Evolutionary conservation across 2,797 vertebrate genomes (phyloP).

Genomic region (Sarcoramphus papa): DNA sequence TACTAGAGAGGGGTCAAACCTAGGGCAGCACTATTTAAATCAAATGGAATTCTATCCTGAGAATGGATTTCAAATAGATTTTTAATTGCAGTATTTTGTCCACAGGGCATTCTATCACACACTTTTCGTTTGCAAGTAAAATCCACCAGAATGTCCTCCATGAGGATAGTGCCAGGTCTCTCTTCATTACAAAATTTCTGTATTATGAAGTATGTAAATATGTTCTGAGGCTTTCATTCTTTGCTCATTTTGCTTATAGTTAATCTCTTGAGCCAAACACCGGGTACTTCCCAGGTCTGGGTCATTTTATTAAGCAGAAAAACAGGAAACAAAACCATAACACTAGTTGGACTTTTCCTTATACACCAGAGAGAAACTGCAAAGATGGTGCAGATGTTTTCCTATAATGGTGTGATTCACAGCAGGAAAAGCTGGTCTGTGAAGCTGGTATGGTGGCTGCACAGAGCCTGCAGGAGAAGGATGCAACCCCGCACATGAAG

Average conservation of each 20-base stretch:
- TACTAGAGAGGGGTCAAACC: conserved; percentile 8
- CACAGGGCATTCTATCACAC: background rate
- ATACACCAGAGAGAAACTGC: background rate
- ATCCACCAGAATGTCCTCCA: background rate
- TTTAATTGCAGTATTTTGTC: conserved; percentile 36
- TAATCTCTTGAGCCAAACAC: background rate
- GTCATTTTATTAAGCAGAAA: background rate
- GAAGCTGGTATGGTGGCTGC: background rate
- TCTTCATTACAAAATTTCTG: background rate
- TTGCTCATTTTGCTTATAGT: background rate
- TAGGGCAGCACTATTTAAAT: conserved; percentile 27
- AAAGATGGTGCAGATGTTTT: background rate
- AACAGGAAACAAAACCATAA: background rate
- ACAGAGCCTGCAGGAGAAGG: background rate
- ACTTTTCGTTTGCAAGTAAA: background rate
- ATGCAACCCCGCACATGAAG: accelerated
- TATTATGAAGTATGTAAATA: background rate
- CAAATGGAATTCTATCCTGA: conserved; percentile 34
- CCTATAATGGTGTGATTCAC: background rate
- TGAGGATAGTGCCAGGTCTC: background rate
- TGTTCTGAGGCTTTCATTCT: background rate
- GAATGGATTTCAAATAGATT: conserved; percentile 44
- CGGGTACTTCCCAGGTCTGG: background rate
- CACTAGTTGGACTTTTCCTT: background rate
- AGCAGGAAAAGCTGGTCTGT: background rate